phyloP scores from a whole-genome alignment of 1,140 invertebrate species.

The Drosophila kikkawai region DNA sequence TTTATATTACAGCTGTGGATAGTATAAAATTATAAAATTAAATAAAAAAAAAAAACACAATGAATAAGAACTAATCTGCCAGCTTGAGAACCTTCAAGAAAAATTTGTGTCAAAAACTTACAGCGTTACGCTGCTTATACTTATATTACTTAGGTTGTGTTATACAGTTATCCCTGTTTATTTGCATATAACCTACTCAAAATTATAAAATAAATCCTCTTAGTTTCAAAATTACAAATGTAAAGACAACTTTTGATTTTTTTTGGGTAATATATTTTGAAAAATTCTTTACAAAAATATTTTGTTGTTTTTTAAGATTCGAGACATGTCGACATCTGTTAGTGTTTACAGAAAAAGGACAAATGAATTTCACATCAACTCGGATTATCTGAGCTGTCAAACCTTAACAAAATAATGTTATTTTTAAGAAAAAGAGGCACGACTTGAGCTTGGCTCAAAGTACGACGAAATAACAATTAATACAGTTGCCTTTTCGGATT shows the following conservation, averaged over 20 bases:
- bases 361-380: neutral
- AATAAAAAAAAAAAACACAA: too few species aligned
- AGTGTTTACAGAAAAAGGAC: constrained; percentile 1
- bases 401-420: neutral
- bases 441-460: neutral
- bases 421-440: neutral
- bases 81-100: too few species aligned
- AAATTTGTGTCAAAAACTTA: too few species aligned
- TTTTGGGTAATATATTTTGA: neutral
- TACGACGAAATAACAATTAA: constrained; percentile 3
- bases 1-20: too few species aligned
- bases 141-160: too few species aligned
- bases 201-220: neutral
- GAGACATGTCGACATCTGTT: constrained; percentile 1
- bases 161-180: too few species aligned
- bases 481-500: neutral
- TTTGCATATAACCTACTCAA: neutral
- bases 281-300: constrained; percentile 5
- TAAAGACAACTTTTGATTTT: neutral
- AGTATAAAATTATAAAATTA: too few species aligned
- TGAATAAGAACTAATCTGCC: too few species aligned
- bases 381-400: neutral
- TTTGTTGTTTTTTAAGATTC: neutral
- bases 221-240: too few species aligned
- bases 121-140: too few species aligned